Evolutionary conservation across 2,113 vertebrate species (phyloP), one percentile per base, ranked within the genome.

Genomic region (Nothocercus julius): DNA sequence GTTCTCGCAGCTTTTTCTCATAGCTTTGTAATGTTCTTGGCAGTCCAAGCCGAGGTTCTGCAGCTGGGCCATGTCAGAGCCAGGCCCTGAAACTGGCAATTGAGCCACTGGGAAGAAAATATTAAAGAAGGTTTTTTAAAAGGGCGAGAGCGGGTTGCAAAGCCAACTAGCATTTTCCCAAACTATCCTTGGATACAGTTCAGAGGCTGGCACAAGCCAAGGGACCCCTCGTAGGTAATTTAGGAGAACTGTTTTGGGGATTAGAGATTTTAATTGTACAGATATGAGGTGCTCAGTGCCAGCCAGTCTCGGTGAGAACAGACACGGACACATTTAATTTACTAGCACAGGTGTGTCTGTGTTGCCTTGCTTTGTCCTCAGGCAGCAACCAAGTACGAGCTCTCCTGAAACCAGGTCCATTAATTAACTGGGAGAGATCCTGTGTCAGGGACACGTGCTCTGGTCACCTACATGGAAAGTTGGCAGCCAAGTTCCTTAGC

Each of bases 181-280:
- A 16, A 45, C 68, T 25, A 45, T 32, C 32, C 42, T 45, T 13
- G 28, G 62, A 36, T 28, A 24, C 24, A 8, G 21, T 27, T 83
- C 54, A 47, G 79, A 36, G 24, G n/a, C 8, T 66, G 38, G 11
- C 1, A 1, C 36, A 59, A 59, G 64, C 20, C 22, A 24, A 62
- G 25, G 54, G 54, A 30, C 88, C 44, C 38, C 54, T 27, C 44
- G 32, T 7, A 32, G 59, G 36, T 19, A 56, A 34, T 51, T 61
- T 9, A 13, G 24, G 54, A 18, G 72, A 80, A 61, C 56, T 45
- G 11, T 61, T 79, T 51, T 54, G 62, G 68, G 38, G 11, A 78
- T 62, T 69, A 81, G 61, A 0, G 3, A 30, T 15, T 80, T 84
- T 25, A 45, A 51, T 14, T 14, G 14, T 32, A 7, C 0, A 0